phyloP scores from a whole-genome alignment of 2,113 vertebrate genomes.

The Xiphophorus hellerii region DNA sequence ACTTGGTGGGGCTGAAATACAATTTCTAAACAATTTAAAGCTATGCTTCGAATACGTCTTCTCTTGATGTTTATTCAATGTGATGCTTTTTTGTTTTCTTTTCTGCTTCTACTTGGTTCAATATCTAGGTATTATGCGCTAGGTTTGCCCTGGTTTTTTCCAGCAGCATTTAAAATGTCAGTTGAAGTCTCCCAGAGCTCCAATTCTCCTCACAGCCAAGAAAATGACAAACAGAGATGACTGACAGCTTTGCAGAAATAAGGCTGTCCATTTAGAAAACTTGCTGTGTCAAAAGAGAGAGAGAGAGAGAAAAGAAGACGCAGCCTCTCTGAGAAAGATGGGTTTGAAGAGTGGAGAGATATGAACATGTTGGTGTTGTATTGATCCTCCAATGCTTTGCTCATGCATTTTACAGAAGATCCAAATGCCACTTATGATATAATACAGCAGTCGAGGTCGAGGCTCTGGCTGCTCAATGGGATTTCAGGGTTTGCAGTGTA shows the following conservation, averaged over 20 bases:
- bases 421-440: conserved; percentile 74
- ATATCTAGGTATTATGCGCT: conserved; percentile 61
- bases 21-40: conserved; percentile 35
- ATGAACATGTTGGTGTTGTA: conserved; percentile 70
- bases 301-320: conserved; percentile 4
- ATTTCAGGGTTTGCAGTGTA: conserved; percentile 57
- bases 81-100: conserved; percentile 58
- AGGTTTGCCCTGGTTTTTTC: conserved; percentile 36
- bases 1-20: conserved; percentile 41
- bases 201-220: conserved; percentile 56
- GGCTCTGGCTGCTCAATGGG: conserved; percentile 55
- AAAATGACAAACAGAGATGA: conserved; percentile 76
- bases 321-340: conserved; percentile 51
- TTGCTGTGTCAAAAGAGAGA: conserved; percentile 54
- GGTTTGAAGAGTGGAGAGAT: conserved; percentile 63
- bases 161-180: conserved; percentile 63
- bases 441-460: conserved; percentile 63
- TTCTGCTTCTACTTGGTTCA: conserved; percentile 48
- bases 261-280: conserved; percentile 73
- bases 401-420: conserved; percentile 80
- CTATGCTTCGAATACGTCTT: conserved; percentile 52
- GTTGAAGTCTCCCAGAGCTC: conserved; percentile 42
- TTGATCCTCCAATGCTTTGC: conserved; percentile 71
- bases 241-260: conserved; percentile 67
- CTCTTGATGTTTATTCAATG: conserved; percentile 59